Conservation (phyloP, 2,888 invertebrate genomes). For the Tethea ocularis region DNA sequence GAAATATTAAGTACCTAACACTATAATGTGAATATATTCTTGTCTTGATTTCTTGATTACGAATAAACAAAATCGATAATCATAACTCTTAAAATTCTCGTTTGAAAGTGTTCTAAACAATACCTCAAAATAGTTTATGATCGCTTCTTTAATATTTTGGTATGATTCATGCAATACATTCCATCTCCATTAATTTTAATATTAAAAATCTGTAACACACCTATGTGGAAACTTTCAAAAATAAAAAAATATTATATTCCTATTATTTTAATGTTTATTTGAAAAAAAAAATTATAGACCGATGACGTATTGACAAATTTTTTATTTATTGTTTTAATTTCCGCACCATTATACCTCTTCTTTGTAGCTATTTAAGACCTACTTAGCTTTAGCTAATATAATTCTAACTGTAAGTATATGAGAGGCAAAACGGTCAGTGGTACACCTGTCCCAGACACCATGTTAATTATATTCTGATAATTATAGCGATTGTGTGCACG, state of each 20-base stretch:
- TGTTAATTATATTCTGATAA: conserved; percentile 27
- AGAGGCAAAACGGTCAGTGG: conserved; percentile 7
- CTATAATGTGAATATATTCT: too few species aligned
- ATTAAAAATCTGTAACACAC: not conserved
- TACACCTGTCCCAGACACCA: conserved; percentile 22
- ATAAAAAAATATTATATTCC: not conserved
- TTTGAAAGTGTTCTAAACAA: not conserved
- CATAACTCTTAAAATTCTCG: too few species aligned
- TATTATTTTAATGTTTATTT: not conserved
- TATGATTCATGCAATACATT: not conserved
- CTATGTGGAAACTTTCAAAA: not conserved
- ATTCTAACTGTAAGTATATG: conserved; percentile 5
- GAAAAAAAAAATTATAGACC: too few species aligned
- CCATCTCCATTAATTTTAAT: not conserved
- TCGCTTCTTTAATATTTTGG: too few species aligned
- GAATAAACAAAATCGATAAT: too few species aligned
- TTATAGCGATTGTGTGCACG: conserved; percentile 18
- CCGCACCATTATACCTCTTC: not conserved
- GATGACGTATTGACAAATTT: too few species aligned
- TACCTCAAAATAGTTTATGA: not conserved
- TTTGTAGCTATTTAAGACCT: not conserved
- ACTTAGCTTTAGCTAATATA: conserved; percentile 4
- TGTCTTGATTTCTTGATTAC: too few species aligned
- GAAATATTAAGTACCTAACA: too few species aligned
- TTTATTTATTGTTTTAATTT: too few species aligned